A percentile compares a stretch with the other conserved stretches of the same genome.
These are phyloP conservation scores for Acleris laterana DNA, from an alignment of 2,888 invertebrate species.

Conservation along the genomic window DNA sequence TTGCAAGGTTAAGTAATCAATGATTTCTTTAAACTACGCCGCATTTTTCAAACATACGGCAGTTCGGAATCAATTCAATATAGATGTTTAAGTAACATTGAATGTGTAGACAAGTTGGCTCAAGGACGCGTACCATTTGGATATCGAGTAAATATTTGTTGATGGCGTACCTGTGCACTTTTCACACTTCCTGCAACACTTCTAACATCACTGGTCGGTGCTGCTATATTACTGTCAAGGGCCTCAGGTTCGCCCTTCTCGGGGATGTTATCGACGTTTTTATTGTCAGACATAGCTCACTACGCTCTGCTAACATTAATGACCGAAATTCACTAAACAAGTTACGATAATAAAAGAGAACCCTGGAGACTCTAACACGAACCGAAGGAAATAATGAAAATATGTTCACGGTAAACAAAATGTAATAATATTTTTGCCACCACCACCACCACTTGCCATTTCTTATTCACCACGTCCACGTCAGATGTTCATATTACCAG, in stretches of 20 bases:
- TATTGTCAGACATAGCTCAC: constrained; percentile 74
- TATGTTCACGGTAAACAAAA: constrained; percentile 51
- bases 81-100: constrained; percentile 12
- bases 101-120: constrained; percentile 26
- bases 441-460: constrained; percentile 69
- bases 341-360: constrained; percentile 34
- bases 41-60: constrained; percentile 27
- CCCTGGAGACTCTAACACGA: constrained; percentile 19
- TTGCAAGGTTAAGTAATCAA: constrained; percentile 1
- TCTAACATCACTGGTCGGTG: constrained; percentile 62
- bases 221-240: constrained; percentile 67
- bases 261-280: constrained; percentile 68
- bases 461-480: constrained; percentile 50
- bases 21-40: constrained; percentile 37
- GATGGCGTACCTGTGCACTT: constrained; percentile 63
- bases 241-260: constrained; percentile 64
- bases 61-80: constrained; percentile 10
- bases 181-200: constrained; percentile 68
- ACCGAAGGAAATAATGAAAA: constrained; percentile 32
- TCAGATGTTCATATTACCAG: constrained; percentile 43
- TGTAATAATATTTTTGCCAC: constrained; percentile 60
- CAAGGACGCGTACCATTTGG: constrained; percentile 23
- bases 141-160: constrained; percentile 24
- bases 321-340: constrained; percentile 45
- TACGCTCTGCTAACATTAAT: constrained; percentile 71